Conservation (phyloP, 1,140 invertebrate genomes). For the Archivesica marissinica region DNA sequence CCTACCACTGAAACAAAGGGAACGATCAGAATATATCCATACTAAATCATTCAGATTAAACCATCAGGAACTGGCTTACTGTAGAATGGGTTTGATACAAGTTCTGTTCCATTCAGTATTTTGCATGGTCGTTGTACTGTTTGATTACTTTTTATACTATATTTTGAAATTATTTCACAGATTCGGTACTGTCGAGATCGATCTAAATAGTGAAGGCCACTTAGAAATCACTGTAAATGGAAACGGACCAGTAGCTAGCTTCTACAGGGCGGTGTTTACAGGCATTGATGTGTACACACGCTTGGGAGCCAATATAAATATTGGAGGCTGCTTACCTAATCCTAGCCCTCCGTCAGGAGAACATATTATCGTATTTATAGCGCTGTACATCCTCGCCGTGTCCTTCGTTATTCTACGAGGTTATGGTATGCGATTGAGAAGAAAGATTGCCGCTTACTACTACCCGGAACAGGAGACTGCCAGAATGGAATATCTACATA, state of each 20-base stretch:
- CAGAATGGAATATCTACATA: slow-evolving; percentile 55
- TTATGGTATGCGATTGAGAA: slow-evolving; percentile 46
- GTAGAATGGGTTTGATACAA: slow-evolving; percentile 46
- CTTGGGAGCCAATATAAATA: slow-evolving; percentile 6
- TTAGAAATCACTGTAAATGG: slow-evolving; percentile 58
- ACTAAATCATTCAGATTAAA: slow-evolving; percentile 32
- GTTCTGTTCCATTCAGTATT: slow-evolving; percentile 61
- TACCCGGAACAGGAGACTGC: slow-evolving; percentile 57
- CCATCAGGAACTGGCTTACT: not conserved
- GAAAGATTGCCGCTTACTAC: slow-evolving; percentile 58
- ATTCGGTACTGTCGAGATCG: slow-evolving; percentile 61
- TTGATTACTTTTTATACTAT: slow-evolving; percentile 68
- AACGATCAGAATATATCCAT: slow-evolving; percentile 41
- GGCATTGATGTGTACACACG: slow-evolving; percentile 10
- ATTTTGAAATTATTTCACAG: slow-evolving; percentile 57
- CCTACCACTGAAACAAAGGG: slow-evolving; percentile 60
- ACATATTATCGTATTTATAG: not conserved
- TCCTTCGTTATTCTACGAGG: slow-evolving; percentile 34
- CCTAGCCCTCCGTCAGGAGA: not conserved
- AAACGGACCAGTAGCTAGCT: slow-evolving; percentile 51
- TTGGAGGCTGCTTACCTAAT: slow-evolving; percentile 46
- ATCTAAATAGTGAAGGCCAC: slow-evolving; percentile 24
- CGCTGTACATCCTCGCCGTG: slow-evolving; percentile 29
- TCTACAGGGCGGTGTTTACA: slow-evolving; percentile 53
- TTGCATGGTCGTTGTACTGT: slow-evolving; percentile 47